These are phyloP conservation scores for Hybos culiciformis DNA, from an alignment of 2,888 invertebrate genomes.

Conservation along the genomic window DNA sequence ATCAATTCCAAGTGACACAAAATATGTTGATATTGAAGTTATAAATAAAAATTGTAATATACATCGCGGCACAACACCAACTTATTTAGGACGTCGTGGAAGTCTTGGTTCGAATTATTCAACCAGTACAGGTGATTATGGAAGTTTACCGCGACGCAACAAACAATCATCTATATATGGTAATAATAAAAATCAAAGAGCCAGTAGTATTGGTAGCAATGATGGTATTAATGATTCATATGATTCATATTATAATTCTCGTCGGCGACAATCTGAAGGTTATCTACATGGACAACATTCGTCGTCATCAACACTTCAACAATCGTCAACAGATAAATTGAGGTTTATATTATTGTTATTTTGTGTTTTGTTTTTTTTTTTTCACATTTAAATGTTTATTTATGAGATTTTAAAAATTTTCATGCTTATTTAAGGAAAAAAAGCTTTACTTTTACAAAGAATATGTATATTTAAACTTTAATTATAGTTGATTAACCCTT, in stretches of 20 bases:
- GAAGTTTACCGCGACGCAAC: background rate
- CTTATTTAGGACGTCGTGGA: background rate
- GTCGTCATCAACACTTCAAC: background rate
- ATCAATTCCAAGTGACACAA: no score
- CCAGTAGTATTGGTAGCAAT: background rate
- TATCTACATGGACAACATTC: background rate
- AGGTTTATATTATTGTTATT: background rate
- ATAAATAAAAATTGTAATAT: slow-evolving; percentile 2
- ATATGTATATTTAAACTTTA: no score
- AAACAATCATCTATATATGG: background rate
- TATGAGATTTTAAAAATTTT: background rate
- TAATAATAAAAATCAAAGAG: background rate
- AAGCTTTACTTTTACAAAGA: background rate
- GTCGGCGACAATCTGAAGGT: slow-evolving; percentile 2
- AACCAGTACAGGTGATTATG: background rate
- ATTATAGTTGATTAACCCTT: no score
- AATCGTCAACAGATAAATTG: background rate
- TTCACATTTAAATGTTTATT: background rate
- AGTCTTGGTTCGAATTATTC: background rate
- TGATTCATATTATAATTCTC: background rate
- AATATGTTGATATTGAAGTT: slow-evolving; percentile 2
- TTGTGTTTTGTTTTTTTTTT: no score
- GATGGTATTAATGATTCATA: background rate
- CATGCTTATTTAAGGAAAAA: background rate
- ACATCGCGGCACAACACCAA: background rate